These are phyloP conservation scores for Heterotilapia buettikoferi DNA, from an alignment of 2,113 vertebrate species.

Conservation along the genomic window DNA sequence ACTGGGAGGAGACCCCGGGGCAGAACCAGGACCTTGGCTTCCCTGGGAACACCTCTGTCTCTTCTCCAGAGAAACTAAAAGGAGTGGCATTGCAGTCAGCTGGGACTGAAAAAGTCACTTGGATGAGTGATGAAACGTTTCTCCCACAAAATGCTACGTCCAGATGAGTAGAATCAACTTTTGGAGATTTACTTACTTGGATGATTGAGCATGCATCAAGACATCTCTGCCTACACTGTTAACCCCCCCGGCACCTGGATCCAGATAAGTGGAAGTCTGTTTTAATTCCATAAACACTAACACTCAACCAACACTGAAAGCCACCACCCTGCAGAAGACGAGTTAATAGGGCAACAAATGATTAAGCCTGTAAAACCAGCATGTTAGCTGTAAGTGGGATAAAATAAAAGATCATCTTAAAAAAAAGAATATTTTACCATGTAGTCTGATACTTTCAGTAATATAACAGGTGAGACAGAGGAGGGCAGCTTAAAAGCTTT, in stretches of 20 bases:
- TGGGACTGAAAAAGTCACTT: background rate
- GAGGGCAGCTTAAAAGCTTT: background rate
- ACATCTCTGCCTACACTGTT: background rate
- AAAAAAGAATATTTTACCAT: background rate
- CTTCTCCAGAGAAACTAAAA: background rate
- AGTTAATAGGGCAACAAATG: background rate
- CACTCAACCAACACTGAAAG: background rate
- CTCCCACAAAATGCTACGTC: background rate
- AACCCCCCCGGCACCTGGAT: background rate
- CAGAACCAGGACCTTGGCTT: background rate
- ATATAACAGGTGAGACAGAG: background rate
- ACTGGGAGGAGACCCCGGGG: background rate
- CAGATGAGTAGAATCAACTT: fast-evolving
- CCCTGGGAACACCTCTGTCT: background rate
- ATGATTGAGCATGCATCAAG: background rate
- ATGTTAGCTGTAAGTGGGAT: background rate
- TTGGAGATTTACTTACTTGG: background rate
- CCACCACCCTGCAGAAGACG: background rate
- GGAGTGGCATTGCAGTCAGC: background rate
- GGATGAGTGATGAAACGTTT: fast-evolving
- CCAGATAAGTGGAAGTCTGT: background rate
- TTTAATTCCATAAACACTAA: background rate
- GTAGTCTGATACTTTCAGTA: background rate
- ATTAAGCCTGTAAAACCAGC: background rate
- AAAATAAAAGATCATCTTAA: background rate